These are phyloP conservation scores for Apodemia mormo DNA, from an alignment of 2,888 invertebrate genomes.

Conservation along the genomic window DNA sequence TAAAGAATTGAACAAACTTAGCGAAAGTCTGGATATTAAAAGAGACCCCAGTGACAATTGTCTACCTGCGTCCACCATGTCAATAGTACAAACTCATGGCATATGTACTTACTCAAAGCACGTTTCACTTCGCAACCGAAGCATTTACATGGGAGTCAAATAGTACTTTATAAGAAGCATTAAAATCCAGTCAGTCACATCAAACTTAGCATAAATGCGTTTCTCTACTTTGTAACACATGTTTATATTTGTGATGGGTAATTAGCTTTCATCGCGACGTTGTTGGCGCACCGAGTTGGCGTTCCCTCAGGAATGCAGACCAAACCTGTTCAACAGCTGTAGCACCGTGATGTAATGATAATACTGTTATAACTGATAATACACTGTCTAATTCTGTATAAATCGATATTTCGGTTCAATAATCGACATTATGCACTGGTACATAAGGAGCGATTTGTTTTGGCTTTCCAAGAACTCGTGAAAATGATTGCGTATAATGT, in stretches of 20 bases:
- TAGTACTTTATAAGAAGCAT: no score
- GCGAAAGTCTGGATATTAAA: no score
- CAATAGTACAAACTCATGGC: no score
- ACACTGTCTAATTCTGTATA: not conserved
- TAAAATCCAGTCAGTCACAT: conserved; percentile 1
- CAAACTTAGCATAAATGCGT: not conserved
- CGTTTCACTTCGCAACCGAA: no score
- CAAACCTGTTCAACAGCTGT: conserved; percentile 67
- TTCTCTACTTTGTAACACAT: conserved; percentile 12
- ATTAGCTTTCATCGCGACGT: conserved; percentile 39
- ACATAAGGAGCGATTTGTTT: no score
- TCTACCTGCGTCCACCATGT: no score
- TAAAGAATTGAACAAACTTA: no score
- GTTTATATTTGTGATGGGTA: conserved; percentile 28
- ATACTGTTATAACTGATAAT: conserved; percentile 23
- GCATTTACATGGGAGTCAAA: no score
- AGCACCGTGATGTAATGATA: conserved; percentile 54
- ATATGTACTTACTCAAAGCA: no score
- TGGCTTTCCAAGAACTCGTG: no score
- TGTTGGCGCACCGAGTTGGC: conserved; percentile 52
- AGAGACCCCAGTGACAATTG: no score
- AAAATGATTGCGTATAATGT: no score
- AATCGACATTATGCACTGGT: not conserved
- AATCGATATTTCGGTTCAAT: not conserved
- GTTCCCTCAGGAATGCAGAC: conserved; percentile 71